Conservation (phyloP, 1,140 invertebrate species). For the Stenopsyche tienmushanensis region DNA sequence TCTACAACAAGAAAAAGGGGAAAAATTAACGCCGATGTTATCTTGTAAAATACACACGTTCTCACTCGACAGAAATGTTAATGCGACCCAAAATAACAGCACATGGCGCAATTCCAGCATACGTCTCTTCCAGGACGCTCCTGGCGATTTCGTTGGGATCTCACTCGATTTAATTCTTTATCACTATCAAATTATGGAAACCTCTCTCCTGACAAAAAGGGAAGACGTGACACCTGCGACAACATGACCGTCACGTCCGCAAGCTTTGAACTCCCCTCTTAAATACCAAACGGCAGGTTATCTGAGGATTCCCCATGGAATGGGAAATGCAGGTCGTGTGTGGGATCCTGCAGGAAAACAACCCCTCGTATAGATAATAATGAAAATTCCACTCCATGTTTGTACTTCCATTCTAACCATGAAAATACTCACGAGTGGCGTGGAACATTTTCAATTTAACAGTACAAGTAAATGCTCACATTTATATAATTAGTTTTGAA, state of each 20-base stretch:
- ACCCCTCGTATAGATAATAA: too few relatives aligned
- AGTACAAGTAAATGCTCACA: too few relatives aligned
- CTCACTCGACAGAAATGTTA: background rate
- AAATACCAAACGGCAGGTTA: slow-evolving; percentile 27
- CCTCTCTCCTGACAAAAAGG: background rate
- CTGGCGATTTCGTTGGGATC: background rate
- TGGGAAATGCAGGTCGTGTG: too few relatives aligned
- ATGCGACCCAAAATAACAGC: background rate
- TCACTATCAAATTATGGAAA: slow-evolving; percentile 27
- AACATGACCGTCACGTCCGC: slow-evolving; percentile 25
- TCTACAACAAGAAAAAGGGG: slow-evolving; percentile 51
- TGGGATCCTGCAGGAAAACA: too few relatives aligned
- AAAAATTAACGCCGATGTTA: background rate
- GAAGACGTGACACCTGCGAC: slow-evolving; percentile 8
- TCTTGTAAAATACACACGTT: too few relatives aligned
- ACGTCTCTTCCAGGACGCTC: background rate
- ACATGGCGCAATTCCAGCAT: background rate
- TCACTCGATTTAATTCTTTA: slow-evolving; percentile 30
- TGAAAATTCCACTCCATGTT: too few relatives aligned
- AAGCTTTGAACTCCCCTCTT: slow-evolving; percentile 13
- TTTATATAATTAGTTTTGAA: too few relatives aligned
- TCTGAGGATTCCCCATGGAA: too few relatives aligned
- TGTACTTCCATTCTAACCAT: too few relatives aligned
- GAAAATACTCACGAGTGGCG: too few relatives aligned
- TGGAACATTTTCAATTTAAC: too few relatives aligned